Percentiles rank a stretch among this genome's conserved stretches.
Evolutionary conservation across 2,797 vertebrate genomes (phyloP).

Genomic region (Rhinophrynus dorsalis): DNA sequence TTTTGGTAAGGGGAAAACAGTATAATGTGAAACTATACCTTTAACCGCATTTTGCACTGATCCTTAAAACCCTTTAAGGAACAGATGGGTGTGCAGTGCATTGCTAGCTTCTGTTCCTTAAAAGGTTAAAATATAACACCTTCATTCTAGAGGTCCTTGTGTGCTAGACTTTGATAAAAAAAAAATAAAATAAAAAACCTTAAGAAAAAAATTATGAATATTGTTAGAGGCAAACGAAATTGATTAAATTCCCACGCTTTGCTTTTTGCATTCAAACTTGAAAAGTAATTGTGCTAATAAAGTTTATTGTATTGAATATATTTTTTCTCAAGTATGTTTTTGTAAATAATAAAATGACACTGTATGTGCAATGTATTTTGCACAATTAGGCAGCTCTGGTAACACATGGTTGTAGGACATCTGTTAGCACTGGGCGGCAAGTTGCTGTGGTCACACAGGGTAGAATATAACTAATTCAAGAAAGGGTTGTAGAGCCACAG

Average conservation of each 20-base stretch:
- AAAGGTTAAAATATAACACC: not conserved
- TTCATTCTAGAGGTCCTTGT: slow-evolving; percentile 29
- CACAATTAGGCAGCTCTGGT: too few relatives aligned
- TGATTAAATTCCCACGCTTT: slow-evolving; percentile 31
- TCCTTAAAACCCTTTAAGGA: too few relatives aligned
- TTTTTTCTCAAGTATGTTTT: too few relatives aligned
- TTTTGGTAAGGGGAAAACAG: not conserved
- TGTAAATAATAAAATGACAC: too few relatives aligned
- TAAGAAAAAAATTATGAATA: slow-evolving; percentile 10
- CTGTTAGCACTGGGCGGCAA: too few relatives aligned
- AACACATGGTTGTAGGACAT: too few relatives aligned
- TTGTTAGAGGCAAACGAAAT: slow-evolving; percentile 38
- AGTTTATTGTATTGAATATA: slow-evolving; percentile 34
- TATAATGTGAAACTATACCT: slow-evolving; percentile 17
- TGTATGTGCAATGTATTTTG: too few relatives aligned
- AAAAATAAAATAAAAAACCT: not conserved
- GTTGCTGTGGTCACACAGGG: too few relatives aligned
- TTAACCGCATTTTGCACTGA: slow-evolving; percentile 37
- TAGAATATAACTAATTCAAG: too few relatives aligned
- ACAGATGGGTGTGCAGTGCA: too few relatives aligned
- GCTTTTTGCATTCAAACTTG: slow-evolving; percentile 38
- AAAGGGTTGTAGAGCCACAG: too few relatives aligned
- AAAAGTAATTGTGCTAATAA: slow-evolving; percentile 46
- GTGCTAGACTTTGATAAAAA: slow-evolving; percentile 39
- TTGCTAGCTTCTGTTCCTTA: too few relatives aligned